Evolutionary conservation across 1,140 invertebrate genomes (phyloP), one percentile per base, ranked within the genome.

Genomic region (Drosophila grimshawi): DNA sequence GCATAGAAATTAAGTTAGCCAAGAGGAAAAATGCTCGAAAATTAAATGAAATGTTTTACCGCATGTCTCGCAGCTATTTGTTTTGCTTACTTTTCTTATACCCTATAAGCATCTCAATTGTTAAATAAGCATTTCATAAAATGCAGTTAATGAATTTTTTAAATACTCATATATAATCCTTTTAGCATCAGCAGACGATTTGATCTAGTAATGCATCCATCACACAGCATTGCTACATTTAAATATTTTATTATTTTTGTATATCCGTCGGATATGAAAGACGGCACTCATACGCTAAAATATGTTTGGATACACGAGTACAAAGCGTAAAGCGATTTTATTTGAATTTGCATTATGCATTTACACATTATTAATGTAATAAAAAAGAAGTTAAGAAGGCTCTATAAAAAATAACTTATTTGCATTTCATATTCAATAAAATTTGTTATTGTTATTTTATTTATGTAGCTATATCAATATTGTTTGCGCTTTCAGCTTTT

Each of bases 1-100:
- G 86, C 85, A 78, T 73, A 68, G 80, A 89, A 89, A 89, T 89
- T 73, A 83, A 89, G 80, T 85, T 85, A 70, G 61, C 67, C 67
- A 76, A 75, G 65, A 51, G 80, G 61, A 82, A 88, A 69, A 78
- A 76, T 73, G 70, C 57, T 74, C 30, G 33, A 67, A 86, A 81
- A 69, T 57, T 32, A 69, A 75, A 70, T 66, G 49, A 63, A 76
- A 78, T 76, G 62, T 55, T 75, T 63, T 64, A 52, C 66, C 65
- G 33, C 75, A 75, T 68, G 46, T 65, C 59, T 70, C 27, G 45
- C 37, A 43, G 37, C 51, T 74, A 60, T 74, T 52, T 68, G 57
- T 45, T 11, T n/a, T 35, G 29, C 39, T 72, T n/a, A 45, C 48
- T 46, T 10, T 41, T 56, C 19, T 49, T 66, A 63, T 65, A 65